Base-by-base conservation (phyloP, 2,797 vertebrate genomes). In the Arrhamphus sclerolepis region DNA sequence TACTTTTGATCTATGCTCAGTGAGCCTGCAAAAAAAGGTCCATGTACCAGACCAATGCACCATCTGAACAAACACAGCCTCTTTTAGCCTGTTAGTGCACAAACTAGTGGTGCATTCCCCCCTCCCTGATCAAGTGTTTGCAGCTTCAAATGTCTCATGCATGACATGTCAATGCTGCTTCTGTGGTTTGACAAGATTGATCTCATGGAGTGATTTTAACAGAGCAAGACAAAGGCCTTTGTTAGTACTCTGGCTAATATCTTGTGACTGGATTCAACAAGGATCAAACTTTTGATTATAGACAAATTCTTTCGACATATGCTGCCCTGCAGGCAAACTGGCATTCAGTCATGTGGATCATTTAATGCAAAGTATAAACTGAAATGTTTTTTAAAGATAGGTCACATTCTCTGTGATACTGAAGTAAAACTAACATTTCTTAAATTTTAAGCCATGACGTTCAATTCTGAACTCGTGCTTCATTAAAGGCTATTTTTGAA, bases 1-100 rank as follows among this genome's bases (percentile, higher is more conserved):
- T 67, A 70, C 63, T 67, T 78, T 75, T 86, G 76, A 80, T 80
- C 82, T 52, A 1, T 31, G 52, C 68, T 73, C 72, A 53, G 43
- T 44, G 46, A 70, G 51, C 39, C 44, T 75, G 46, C 61, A 39
- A 65, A 50, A 65, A 50, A 56, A 75, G 58, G 58, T 51, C 28
- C 18, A 42, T 41, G 28, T 55, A 67, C 46, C 61, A 56, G 62
- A 26, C 64, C 20, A 63, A 34, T 34, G 9, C 31, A 34, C 75
- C 71, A 72, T 81, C 63, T 85, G 78, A 68, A 70, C 68, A 79
- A 83, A 84, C 76, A 78, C 31, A 41, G 51, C 14, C 19, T 7
- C 24, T 41, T 42, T 62, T 51, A 62, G 44, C 10, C 14, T 61
- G 38, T 80, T 59, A 59, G 6, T 58, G 60, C 17, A 14, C 56